Evolutionary conservation across 2,113 vertebrate genomes (phyloP).

Genomic region (Atherinomorus stipes): DNA sequence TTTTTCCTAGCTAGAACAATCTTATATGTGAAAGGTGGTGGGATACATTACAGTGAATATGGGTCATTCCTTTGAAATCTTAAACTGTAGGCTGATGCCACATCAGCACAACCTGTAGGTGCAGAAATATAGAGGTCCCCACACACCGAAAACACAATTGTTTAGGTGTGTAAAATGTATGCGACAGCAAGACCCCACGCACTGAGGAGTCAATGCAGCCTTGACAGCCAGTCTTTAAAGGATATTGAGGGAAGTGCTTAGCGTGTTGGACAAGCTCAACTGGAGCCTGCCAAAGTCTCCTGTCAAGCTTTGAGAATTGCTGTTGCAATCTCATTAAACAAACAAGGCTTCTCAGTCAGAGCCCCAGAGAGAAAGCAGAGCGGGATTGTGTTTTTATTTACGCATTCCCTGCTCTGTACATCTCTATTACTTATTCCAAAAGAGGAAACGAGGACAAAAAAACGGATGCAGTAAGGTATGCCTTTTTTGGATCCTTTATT

Average conservation of each 20-base stretch:
- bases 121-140: slow-evolving; percentile 35
- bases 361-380: slow-evolving; percentile 16
- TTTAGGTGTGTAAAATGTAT: slow-evolving; percentile 47
- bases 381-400: slow-evolving; percentile 44
- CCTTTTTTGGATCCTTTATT: slow-evolving; percentile 12
- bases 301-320: slow-evolving; percentile 64
- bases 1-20: no score
- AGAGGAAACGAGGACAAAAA: slow-evolving; percentile 3
- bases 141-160: slow-evolving; percentile 23
- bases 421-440: slow-evolving; percentile 18
- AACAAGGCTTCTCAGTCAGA: slow-evolving; percentile 57
- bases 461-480: background rate
- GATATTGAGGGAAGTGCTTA: slow-evolving; percentile 61
- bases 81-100: slow-evolving; percentile 10
- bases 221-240: slow-evolving; percentile 48
- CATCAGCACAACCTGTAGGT: slow-evolving; percentile 24
- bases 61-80: slow-evolving; percentile 6
- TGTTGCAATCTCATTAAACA: slow-evolving; percentile 69
- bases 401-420: background rate
- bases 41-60: slow-evolving; percentile 14
- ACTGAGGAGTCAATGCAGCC: slow-evolving; percentile 12
- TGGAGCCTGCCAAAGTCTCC: slow-evolving; percentile 59
- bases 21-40: background rate
- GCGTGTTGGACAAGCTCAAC: slow-evolving; percentile 59
- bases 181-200: slow-evolving; percentile 55